Percentiles rank a stretch among this genome's conserved stretches.
Evolutionary conservation across 2,888 invertebrate species (phyloP).

Genomic region (Crepidodera aurea): DNA sequence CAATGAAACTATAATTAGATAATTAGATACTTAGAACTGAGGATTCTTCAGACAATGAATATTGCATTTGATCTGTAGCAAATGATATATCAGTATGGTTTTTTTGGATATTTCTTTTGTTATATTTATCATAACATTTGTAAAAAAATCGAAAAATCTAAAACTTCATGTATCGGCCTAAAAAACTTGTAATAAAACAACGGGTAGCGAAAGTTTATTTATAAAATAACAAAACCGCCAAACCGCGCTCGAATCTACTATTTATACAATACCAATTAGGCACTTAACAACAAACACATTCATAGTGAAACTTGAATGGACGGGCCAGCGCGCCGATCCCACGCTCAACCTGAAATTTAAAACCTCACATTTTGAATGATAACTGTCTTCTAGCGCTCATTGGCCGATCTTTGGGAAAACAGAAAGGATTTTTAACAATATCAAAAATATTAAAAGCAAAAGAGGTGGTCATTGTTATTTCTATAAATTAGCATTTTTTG

Average conservation of each 20-base stretch:
- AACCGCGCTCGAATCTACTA: slow-evolving; percentile 48
- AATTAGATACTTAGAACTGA: no score
- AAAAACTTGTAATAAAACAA: slow-evolving; percentile 17
- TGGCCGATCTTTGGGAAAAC: neutral
- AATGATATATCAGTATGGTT: no score
- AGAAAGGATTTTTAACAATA: no score
- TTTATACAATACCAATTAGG: slow-evolving; percentile 54
- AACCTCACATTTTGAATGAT: slow-evolving; percentile 50
- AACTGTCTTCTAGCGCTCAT: slow-evolving; percentile 8
- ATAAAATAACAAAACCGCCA: slow-evolving; percentile 48
- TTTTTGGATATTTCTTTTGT: no score
- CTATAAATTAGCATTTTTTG: no score
- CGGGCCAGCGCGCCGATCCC: slow-evolving; percentile 33
- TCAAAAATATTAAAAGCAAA: no score
- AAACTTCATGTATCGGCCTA: slow-evolving; percentile 4
- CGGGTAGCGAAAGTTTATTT: slow-evolving; percentile 46
- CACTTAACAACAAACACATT: slow-evolving; percentile 51
- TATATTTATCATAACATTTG: no score
- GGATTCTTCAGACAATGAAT: no score
- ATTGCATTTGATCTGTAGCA: no score
- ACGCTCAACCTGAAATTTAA: slow-evolving; percentile 51
- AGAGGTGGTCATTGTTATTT: no score
- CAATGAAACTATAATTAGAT: no score
- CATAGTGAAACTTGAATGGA: slow-evolving; percentile 39
- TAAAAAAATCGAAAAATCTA: no score